Evolutionary conservation across 2,888 invertebrate species (phyloP), one percentile per base, ranked within the genome.

Genomic region (Himalopsyche kuldschensis): DNA sequence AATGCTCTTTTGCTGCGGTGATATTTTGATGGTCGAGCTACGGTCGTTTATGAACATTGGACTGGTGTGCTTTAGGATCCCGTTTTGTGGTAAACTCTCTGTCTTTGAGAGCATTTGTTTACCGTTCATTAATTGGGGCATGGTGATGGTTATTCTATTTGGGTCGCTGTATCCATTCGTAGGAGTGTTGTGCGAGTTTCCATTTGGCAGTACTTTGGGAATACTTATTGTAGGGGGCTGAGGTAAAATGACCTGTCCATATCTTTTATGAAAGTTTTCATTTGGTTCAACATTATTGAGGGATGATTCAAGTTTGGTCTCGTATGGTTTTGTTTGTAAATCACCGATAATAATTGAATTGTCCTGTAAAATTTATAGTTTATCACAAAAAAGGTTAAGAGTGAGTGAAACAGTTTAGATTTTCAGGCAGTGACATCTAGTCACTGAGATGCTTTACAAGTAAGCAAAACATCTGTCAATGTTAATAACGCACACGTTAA

Each of bases 161-260:
- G 48, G 35, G 41, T 83, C 82, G 63, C 48, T 77, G 31, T 11
- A 30, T 8, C 78, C 83, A 76, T 81, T 84, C 24, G 79, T 27
- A 82, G 79, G 69, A 85, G 87, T 75, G 86, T 84, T 84, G 55
- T 85, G 86, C 24, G 86, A 84, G 75, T 86, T 86, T 27, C 83
- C 85, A 15, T 85, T 76, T 3, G 90, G 6, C 6, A 55, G 88
- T 75, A 91, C 90, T 90, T 92, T 92, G 47, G 92, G 92, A 89
- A 92, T 92, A 81, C 88, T 88, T 87, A 92, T 89, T 82, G 90
- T 89, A 85, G 91, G 91, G 75, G 92, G 90, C 88, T 91, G 88
- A 77, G 92, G 92, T 86, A 91, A 88, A 75, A 92, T 88, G 86
- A 91, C 91, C 87, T 91, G 91, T 87, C 92, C 92, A 86, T 92